Evolutionary conservation across 2,797 vertebrate species (phyloP), one percentile per base, ranked within the genome.

Genomic region (Meriones psammophilus): DNA sequence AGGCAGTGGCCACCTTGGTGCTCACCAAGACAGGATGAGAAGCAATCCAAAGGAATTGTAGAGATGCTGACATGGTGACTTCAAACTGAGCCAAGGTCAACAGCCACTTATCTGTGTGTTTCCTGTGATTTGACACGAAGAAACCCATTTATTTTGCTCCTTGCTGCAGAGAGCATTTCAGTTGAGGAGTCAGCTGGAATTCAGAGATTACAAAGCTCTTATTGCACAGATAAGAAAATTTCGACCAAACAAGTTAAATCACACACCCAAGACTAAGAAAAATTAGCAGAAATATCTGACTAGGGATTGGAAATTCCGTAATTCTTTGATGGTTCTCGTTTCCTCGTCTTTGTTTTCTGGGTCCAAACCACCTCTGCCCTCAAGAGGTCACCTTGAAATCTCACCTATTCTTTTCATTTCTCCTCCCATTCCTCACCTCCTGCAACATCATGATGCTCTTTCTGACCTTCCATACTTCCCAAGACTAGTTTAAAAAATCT

Each of bases 151-250:
- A 62, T 91, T 88, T 66, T 71, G 10, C 79, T 92, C 74, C 86
- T 91, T 62, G 69, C 12, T 88, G 60, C 36, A 90, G 78, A 95
- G 91, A n/a, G 5, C 26, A n/a, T 73, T 84, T 33, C n/a, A 30
- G n/a, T 46, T 69, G 79, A 6, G 30, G 69, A 95, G 39, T 88
- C 83, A 78, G 88, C 58, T 84, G 84, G 71, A 71, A 62, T 39
- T 80, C 66, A 89, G 64, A 60, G 33, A 89, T 90, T 76, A 77
- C 0, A 46, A 88, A 14, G 13, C 18, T 36, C 22, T 58, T 28
- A 10, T 50, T 77, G 33, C 83, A 60, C 17, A 89, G 84, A 68
- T 85, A 76, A 96, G 80, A 89, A 95, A 88, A 92, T 54, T 33
- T 46, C 91, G 56, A 60, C 28, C 12, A 4, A 9, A 56, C 33